A percentile compares a stretch with the other conserved stretches of the same genome.
Evolutionary conservation across 2,797 vertebrate species (phyloP).

Genomic region (Enteromius thamalakanensis): DNA sequence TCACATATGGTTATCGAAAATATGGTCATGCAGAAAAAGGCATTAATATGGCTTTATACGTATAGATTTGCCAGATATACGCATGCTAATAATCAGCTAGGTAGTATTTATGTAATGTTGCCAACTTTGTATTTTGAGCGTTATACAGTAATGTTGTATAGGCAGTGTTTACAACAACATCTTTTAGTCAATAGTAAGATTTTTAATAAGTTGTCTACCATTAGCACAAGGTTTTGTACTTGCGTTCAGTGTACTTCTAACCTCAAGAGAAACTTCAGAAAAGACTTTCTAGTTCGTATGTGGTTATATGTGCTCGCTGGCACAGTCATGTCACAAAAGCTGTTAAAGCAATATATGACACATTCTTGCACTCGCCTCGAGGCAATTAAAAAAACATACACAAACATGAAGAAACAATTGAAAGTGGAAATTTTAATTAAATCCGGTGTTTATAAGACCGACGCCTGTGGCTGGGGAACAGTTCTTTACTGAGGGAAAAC

Average conservation of each 20-base stretch:
- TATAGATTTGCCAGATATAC: neutral
- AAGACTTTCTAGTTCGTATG: neutral
- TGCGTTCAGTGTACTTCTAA: neutral
- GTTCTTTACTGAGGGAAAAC: conserved; percentile 22
- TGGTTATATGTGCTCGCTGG: conserved; percentile 1
- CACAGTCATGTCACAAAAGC: conserved; percentile 31
- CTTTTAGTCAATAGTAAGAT: neutral
- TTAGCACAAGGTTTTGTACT: neutral
- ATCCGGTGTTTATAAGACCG: conserved; percentile 59
- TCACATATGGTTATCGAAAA: too few relatives aligned
- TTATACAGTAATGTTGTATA: neutral
- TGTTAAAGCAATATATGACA: conserved; percentile 54
- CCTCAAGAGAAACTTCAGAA: neutral
- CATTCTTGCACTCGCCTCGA: conserved; percentile 56
- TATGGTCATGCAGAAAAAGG: neutral
- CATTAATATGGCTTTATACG: neutral
- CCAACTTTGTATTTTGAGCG: neutral
- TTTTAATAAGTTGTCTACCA: neutral
- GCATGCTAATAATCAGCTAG: neutral
- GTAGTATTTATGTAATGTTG: neutral
- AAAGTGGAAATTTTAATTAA: conserved; percentile 61
- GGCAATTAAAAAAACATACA: conserved; percentile 63
- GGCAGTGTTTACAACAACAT: neutral
- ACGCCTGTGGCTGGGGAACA: conserved; percentile 49
- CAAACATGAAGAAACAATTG: conserved; percentile 59